Conservation (phyloP, 1,140 invertebrate genomes). For the Branchinecta lindahli region DNA sequence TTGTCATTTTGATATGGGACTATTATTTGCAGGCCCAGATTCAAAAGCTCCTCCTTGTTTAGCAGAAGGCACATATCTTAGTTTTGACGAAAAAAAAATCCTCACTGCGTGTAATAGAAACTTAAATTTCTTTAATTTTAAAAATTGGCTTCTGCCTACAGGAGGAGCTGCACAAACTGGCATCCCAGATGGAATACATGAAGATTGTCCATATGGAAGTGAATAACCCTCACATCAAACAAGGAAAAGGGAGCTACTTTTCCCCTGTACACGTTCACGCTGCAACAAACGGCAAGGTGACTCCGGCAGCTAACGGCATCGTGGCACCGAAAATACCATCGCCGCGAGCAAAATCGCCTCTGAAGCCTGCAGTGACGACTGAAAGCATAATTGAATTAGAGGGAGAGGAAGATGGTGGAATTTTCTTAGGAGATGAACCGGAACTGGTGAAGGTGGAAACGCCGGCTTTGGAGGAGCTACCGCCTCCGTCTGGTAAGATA, state of each 20-base stretch:
- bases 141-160: slow-evolving; percentile 27
- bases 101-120: too few species aligned
- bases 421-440: background rate
- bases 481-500: too few species aligned
- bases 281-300: slow-evolving; percentile 24
- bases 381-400: background rate
- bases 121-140: too few species aligned
- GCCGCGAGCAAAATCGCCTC: background rate
- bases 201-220: slow-evolving; percentile 83
- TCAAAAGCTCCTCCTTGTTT: slow-evolving; percentile 19
- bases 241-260: slow-evolving; percentile 62
- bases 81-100: too few species aligned
- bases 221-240: slow-evolving; percentile 70
- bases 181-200: slow-evolving; percentile 79
- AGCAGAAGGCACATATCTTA: slow-evolving; percentile 1
- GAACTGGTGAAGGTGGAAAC: background rate
- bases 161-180: slow-evolving; percentile 78
- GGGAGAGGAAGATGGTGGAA: background rate
- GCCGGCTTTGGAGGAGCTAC: background rate
- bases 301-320: background rate
- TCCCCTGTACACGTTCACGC: slow-evolving; percentile 34
- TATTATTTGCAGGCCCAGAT: slow-evolving; percentile 19
- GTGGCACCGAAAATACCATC: background rate
- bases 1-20: too few species aligned
- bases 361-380: background rate